These are phyloP conservation scores for Protodeltote pygarga DNA, from an alignment of 2,888 invertebrate species.

Conservation along the genomic window DNA sequence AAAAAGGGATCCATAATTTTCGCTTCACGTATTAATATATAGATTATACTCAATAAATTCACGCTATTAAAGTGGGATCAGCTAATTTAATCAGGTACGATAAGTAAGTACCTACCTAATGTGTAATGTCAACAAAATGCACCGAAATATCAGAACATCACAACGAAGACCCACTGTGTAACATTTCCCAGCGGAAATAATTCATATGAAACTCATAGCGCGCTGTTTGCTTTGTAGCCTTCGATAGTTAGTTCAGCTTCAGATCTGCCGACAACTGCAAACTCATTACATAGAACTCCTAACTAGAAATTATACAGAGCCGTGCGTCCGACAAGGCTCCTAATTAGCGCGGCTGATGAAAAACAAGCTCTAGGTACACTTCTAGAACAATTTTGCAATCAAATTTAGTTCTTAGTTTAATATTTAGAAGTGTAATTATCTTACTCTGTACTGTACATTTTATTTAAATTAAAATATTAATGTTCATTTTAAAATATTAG, in stretches of 20 bases:
- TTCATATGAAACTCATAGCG: constrained; percentile 20
- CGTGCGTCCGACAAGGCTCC: constrained; percentile 34
- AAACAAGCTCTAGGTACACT: constrained; percentile 18
- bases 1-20: too few relatives aligned
- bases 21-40: too few relatives aligned
- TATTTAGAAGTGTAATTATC: too few relatives aligned
- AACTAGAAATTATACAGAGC: constrained; percentile 41
- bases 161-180: background rate
- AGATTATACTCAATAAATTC: too few relatives aligned
- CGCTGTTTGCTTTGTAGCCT: constrained; percentile 26
- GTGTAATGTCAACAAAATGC: constrained; percentile 3
- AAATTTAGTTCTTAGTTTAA: too few relatives aligned
- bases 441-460: too few relatives aligned
- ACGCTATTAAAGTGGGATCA: too few relatives aligned
- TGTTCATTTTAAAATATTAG: too few relatives aligned
- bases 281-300: constrained; percentile 49
- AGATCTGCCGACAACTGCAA: constrained; percentile 32
- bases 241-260: constrained; percentile 34
- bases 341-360: constrained; percentile 46
- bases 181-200: constrained; percentile 24
- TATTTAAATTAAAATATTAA: too few relatives aligned
- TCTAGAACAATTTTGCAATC: too few relatives aligned
- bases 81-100: too few relatives aligned
- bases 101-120: too few relatives aligned
- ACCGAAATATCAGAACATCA: constrained; percentile 9